Evolutionary conservation across 2,113 vertebrate species (phyloP).

Genomic region (Leuciscus idus): DNA sequence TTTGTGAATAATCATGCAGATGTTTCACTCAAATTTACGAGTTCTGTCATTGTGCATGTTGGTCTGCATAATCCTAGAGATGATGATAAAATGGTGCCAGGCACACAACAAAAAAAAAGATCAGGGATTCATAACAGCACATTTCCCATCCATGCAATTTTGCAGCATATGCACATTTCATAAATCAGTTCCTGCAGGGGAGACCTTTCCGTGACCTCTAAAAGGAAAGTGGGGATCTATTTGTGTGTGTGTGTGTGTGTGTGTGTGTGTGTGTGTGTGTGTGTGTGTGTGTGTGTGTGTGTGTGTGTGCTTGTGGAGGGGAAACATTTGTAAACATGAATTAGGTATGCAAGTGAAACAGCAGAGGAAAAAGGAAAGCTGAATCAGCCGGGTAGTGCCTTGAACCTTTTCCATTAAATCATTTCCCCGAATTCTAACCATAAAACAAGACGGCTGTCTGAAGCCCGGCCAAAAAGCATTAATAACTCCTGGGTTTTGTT

Average conservation of each 20-base stretch:
- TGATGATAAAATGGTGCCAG: background rate
- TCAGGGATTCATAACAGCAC: background rate
- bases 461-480: conserved; percentile 23
- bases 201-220: conserved; percentile 44
- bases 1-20: conserved; percentile 27
- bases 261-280: conserved; percentile 30
- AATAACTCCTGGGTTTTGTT: conserved; percentile 44
- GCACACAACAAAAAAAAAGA: background rate
- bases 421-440: conserved; percentile 52
- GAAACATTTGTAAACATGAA: conserved; percentile 30
- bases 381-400: conserved; percentile 40
- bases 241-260: conserved; percentile 30
- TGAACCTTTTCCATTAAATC: conserved; percentile 49
- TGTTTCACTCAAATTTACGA: background rate
- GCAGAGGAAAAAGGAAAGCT: conserved; percentile 38
- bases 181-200: conserved; percentile 46
- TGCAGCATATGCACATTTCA: conserved; percentile 24
- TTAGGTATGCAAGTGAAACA: conserved; percentile 38
- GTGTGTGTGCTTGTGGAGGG: conserved; percentile 4
- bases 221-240: background rate
- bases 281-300: conserved; percentile 26
- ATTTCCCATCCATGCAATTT: conserved; percentile 27
- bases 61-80: conserved; percentile 2
- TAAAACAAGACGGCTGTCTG: conserved; percentile 47
- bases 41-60: conserved; percentile 7